Base-by-base conservation (phyloP, 2,888 invertebrate genomes). In the Zhengitettix transpicula region DNA sequence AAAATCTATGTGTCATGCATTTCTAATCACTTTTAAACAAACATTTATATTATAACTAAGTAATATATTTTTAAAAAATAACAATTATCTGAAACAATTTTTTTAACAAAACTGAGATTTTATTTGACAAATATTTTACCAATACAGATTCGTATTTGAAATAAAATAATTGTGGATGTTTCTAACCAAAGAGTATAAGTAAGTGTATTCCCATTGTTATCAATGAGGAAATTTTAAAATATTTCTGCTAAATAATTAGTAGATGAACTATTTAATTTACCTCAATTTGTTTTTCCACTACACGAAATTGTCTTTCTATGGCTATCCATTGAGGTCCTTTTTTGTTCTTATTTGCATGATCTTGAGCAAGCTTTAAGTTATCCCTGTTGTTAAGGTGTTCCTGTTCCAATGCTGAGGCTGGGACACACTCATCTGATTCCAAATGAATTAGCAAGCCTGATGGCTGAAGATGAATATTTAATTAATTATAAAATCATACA, bases 331-430 rank as follows among this genome's bases (percentile, higher is more conserved):
- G 86, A 28, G 83, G 79, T 61, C 84, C 83, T 63, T 82, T 81
- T 66, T 80, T 82, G 64, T 78, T 78, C 70, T 77, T 82, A 65
- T 80, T 82, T 57, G 83, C 81, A 68, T 87, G 82, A 71, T 87
- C 88, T 70, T 89, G 88, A 51, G 97, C 98, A 63, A 97, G 82
- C 75, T 93, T 91, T 66, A 99, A 78, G 78, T 98, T 99, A 75
- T 99, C 97, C 58, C 99, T 78, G 69, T 88, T 84, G 67, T 86
- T 85, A 55, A 86, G 72, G 63, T 81, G 76, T 63, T 87, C 87
- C 67, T 82, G 83, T 67, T 85, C 87, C 42, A 84, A 67, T 60
- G 84, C 85, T 0, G 80, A 77, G 42, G 83, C 81, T 0, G 94
- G 92, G 0, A 95, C 89, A 59, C 81, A 78, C 62, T 95, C 96